Percentiles rank a stretch among this genome's conserved stretches.
Conservation (phyloP, 2,113 vertebrate genomes). For the Athene cunicularia region DNA sequence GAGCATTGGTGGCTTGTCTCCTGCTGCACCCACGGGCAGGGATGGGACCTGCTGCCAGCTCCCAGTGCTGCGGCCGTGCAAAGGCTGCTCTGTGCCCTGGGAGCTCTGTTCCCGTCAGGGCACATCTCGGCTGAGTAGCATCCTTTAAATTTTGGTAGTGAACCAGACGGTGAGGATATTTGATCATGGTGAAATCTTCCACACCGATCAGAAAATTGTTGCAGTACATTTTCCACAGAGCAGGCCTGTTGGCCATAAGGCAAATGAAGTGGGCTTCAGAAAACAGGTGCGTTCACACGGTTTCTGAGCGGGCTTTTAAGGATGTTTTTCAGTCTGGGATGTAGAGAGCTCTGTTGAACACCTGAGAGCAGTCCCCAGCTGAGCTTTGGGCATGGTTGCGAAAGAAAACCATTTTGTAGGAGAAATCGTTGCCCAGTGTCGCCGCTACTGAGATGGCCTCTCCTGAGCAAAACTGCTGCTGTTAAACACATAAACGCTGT, state of each 20-base stretch:
- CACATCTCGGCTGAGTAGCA: not conserved
- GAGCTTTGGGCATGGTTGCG: rapidly evolving
- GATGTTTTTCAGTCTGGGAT: not conserved
- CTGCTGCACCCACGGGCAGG: not conserved
- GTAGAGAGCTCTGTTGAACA: not conserved
- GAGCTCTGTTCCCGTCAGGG: not conserved
- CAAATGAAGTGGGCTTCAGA: not conserved
- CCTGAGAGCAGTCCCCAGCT: not conserved
- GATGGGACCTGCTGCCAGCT: rapidly evolving
- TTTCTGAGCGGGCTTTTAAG: not conserved
- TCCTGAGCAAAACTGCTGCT: not conserved
- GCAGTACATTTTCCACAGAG: not conserved
- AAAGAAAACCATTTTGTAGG: not conserved
- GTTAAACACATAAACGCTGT: not conserved
- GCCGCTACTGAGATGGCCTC: not conserved
- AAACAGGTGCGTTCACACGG: not conserved
- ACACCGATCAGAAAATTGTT: not conserved
- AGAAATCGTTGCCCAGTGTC: not conserved
- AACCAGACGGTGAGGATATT: not conserved
- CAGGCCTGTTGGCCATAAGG: not conserved
- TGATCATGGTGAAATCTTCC: not conserved
- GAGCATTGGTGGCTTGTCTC: not conserved
- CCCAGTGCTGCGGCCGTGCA: not conserved
- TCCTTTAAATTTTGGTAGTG: not conserved
- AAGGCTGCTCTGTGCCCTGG: not conserved